These are phyloP conservation scores for Phalera bucephala DNA, from an alignment of 2,888 invertebrate species.

Conservation along the genomic window DNA sequence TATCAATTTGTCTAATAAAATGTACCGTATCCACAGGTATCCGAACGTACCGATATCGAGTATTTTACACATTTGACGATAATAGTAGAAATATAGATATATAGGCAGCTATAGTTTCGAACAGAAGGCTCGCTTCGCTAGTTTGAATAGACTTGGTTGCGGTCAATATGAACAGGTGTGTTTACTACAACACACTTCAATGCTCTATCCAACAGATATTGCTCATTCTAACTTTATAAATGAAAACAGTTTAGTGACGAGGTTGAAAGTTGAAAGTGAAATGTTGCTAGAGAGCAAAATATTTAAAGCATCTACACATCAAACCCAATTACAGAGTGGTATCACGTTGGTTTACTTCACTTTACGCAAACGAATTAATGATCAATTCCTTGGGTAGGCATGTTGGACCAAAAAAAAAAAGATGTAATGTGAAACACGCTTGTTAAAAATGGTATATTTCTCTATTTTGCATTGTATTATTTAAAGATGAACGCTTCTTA, in stretches of 20 bases:
- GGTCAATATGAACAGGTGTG: slow-evolving; percentile 23
- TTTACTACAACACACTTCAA: slow-evolving; percentile 2
- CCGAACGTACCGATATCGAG: too few species aligned
- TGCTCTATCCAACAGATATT: slow-evolving; percentile 7
- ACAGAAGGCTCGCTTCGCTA: slow-evolving; percentile 12
- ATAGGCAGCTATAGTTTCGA: slow-evolving; percentile 1
- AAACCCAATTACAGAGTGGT: not conserved
- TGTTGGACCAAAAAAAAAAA: not conserved
- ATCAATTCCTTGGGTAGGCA: not conserved
- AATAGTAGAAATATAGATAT: not conserved
- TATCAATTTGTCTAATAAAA: too few species aligned
- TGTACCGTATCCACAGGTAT: too few species aligned
- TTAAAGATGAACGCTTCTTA: too few species aligned
- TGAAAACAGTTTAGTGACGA: not conserved
- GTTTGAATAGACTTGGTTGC: slow-evolving; percentile 12
- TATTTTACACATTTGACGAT: too few species aligned
- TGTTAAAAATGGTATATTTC: too few species aligned
- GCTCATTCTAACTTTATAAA: slow-evolving; percentile 6
- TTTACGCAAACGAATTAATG: not conserved
- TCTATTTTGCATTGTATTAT: not conserved
- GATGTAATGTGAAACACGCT: too few species aligned
- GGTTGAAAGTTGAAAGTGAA: too few species aligned
- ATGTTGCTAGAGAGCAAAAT: not conserved
- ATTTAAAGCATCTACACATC: not conserved
- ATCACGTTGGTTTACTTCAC: not conserved